Percentiles rank a stretch among this genome's conserved stretches.
These are phyloP conservation scores for Abramis brama DNA, from an alignment of 2,113 vertebrate species.

Conservation along the genomic window DNA sequence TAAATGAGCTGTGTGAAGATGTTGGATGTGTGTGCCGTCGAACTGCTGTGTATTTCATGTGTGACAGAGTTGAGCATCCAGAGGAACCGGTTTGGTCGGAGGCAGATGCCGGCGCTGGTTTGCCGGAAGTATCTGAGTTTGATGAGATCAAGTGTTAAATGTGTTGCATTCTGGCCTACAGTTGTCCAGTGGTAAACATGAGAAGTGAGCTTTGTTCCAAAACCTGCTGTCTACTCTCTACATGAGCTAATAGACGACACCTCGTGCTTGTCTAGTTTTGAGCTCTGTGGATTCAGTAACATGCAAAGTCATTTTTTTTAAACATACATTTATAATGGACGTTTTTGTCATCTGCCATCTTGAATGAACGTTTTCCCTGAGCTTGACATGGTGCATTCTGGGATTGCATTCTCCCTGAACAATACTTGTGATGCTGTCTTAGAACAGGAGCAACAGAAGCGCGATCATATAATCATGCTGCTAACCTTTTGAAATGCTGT, in stretches of 20 bases:
- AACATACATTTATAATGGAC: background rate
- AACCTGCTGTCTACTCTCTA: background rate
- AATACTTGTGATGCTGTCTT: background rate
- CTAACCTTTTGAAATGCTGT: background rate
- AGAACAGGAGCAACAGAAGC: background rate
- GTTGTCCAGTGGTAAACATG: background rate
- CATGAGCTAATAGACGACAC: too few species aligned
- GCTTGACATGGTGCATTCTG: background rate
- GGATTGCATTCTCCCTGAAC: background rate
- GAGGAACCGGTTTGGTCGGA: slow-evolving; percentile 53
- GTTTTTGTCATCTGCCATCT: background rate
- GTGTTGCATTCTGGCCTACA: background rate
- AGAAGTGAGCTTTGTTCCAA: background rate
- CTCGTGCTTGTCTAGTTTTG: too few species aligned
- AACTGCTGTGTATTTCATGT: background rate
- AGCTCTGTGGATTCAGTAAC: too few species aligned
- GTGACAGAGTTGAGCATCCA: slow-evolving; percentile 12
- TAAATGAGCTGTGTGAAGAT: background rate
- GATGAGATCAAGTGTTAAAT: background rate
- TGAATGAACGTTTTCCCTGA: background rate
- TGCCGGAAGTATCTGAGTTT: background rate
- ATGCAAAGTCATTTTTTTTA: too few species aligned
- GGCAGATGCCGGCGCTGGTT: slow-evolving; percentile 3
- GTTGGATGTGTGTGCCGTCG: background rate
- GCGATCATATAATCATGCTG: background rate